A percentile compares a stretch with the other conserved stretches of the same genome.
phyloP scores from a whole-genome alignment of 35 echinoderm and acorn worm species.

The Heliocidaris erythrogramma region DNA sequence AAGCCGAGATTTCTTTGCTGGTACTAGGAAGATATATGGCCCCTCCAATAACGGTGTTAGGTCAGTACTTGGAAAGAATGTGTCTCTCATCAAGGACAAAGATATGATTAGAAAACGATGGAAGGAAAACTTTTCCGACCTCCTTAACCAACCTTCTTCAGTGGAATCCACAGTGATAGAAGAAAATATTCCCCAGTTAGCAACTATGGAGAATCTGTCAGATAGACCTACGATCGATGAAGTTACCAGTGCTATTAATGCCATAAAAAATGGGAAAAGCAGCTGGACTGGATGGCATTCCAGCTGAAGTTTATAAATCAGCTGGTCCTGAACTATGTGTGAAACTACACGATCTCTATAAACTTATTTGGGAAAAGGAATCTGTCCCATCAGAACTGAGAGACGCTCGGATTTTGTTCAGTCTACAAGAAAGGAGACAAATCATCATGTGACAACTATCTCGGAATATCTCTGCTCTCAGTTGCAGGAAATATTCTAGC shows the following conservation, averaged over 20 bases:
- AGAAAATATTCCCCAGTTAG: background rate
- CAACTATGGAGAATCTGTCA: background rate
- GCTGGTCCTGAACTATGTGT: constrained; percentile 21
- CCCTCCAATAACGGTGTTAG: background rate
- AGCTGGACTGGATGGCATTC: constrained; percentile 24
- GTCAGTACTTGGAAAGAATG: background rate
- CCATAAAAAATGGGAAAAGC: background rate
- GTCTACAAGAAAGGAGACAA: background rate
- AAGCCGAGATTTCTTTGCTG: background rate
- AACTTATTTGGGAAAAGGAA: background rate
- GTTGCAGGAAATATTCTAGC: too few species aligned
- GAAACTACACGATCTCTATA: constrained; percentile 32
- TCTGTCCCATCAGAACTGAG: background rate
- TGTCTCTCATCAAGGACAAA: background rate
- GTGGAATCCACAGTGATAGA: background rate
- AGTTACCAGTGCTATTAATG: constrained; percentile 23
- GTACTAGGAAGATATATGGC: background rate
- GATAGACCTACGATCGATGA: too few species aligned
- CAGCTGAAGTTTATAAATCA: constrained; percentile 26
- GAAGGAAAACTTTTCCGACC: background rate
- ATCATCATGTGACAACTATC: background rate
- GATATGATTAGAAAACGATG: background rate
- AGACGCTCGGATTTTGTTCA: background rate
- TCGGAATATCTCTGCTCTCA: too few species aligned
- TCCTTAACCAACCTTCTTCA: background rate